A percentile compares a stretch with the other conserved stretches of the same genome.
Evolutionary conservation across 2,113 vertebrate genomes (phyloP).

Genomic region (Arothron firmamentum): DNA sequence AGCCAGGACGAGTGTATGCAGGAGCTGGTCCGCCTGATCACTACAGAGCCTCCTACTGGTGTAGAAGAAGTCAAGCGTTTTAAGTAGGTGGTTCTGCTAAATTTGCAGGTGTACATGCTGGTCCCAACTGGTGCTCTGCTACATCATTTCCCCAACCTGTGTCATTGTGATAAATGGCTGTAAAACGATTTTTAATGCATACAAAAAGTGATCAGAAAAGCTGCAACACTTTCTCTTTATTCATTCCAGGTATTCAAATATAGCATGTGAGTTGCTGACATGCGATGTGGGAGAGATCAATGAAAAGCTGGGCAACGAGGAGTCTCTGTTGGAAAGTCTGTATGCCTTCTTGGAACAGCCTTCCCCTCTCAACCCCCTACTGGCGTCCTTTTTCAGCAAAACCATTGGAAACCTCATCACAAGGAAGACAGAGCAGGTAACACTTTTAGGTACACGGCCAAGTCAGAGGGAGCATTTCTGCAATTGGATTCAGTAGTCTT

Average conservation of each 20-base stretch:
- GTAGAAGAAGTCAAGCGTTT: slow-evolving; percentile 95
- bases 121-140: not conserved
- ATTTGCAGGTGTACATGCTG: slow-evolving; percentile 23
- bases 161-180: no score
- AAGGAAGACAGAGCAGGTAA: slow-evolving; percentile 94
- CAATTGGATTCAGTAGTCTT: slow-evolving; percentile 15
- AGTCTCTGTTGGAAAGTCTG: slow-evolving; percentile 84
- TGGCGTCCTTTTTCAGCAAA: slow-evolving; percentile 98
- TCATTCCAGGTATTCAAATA: slow-evolving; percentile 84
- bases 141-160: no score
- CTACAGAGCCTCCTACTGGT: slow-evolving; percentile 87
- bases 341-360: slow-evolving; percentile 89
- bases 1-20: slow-evolving; percentile 90
- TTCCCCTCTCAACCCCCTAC: slow-evolving; percentile 90
- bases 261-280: slow-evolving; percentile 93
- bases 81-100: slow-evolving; percentile 79
- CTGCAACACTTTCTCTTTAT: slow-evolving; percentile 7
- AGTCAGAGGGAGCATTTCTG: slow-evolving; percentile 10
- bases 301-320: slow-evolving; percentile 89
- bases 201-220: no score
- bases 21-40: slow-evolving; percentile 88
- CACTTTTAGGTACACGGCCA: not conserved
- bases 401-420: slow-evolving; percentile 93
- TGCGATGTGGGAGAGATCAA: slow-evolving; percentile 93
- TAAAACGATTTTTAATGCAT: no score